A percentile compares a stretch with the other conserved stretches of the same genome.
phyloP scores from a whole-genome alignment of 2,797 vertebrate genomes.

The Platalea minor region DNA sequence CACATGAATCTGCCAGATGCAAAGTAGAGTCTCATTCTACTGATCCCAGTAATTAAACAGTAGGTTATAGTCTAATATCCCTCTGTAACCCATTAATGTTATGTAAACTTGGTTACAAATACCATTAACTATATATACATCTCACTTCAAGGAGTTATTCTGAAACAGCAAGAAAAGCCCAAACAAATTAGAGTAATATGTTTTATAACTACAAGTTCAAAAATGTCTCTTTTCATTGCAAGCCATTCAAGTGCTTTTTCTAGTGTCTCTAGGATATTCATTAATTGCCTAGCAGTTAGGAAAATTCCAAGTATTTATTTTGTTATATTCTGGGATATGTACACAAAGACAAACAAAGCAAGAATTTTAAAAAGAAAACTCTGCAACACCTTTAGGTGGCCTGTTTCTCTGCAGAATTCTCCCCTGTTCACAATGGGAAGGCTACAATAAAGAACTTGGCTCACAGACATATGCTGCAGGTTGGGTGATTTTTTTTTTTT shows the following conservation, averaged over 20 bases:
- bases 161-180: neutral
- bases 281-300: neutral
- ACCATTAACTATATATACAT: neutral
- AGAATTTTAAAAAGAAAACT: neutral
- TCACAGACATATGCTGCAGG: neutral
- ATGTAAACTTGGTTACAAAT: neutral
- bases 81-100: neutral
- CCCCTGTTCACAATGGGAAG: neutral
- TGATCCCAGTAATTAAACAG: neutral
- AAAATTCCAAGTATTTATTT: neutral
- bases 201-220: neutral
- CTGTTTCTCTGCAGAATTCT: neutral
- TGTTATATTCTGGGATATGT: neutral
- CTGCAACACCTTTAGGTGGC: neutral
- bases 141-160: neutral
- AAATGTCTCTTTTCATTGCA: neutral
- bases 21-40: neutral
- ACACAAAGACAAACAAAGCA: neutral
- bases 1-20: accelerated
- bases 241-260: neutral
- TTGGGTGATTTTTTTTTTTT: neutral
- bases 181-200: neutral
- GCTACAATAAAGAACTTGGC: neutral
- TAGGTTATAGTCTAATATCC: neutral
- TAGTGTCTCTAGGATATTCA: neutral